phyloP scores from a whole-genome alignment of 2,888 invertebrate species.

The Eristalis pertinax region DNA sequence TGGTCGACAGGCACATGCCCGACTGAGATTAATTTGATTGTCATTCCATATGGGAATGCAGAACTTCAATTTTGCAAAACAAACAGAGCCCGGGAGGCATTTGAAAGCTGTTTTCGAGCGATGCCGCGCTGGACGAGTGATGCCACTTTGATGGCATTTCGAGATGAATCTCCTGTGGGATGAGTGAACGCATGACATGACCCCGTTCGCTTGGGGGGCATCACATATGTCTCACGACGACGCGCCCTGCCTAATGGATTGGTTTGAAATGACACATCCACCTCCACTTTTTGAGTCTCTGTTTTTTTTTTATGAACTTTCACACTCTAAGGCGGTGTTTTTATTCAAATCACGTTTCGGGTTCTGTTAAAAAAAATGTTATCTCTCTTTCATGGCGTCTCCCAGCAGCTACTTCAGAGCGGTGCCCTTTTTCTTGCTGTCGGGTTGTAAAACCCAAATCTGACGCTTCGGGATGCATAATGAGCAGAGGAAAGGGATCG shows the following conservation, averaged over 20 bases:
- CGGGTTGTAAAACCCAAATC: background rate
- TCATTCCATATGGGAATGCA: slow-evolving; percentile 28
- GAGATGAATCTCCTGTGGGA: background rate
- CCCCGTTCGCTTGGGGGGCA: background rate
- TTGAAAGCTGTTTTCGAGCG: slow-evolving; percentile 22
- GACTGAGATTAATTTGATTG: slow-evolving; percentile 41
- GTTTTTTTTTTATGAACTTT: background rate
- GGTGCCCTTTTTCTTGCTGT: background rate
- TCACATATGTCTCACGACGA: background rate
- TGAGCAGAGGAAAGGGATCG: background rate
- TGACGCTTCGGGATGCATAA: background rate
- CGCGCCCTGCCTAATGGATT: background rate
- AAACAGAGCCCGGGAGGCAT: slow-evolving; percentile 27
- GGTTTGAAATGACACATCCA: background rate
- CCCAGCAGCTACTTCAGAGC: background rate
- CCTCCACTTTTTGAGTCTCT: background rate
- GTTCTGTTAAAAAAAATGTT: background rate
- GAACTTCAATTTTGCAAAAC: slow-evolving; percentile 39
- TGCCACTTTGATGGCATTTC: slow-evolving; percentile 3
- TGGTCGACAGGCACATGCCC: slow-evolving; percentile 5
- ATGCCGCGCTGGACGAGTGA: slow-evolving; percentile 15
- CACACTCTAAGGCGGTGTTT: background rate
- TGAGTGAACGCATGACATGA: background rate
- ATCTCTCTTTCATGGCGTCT: background rate
- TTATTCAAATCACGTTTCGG: slow-evolving; percentile 17